These are phyloP conservation scores for Dicrurus megarhynchus DNA, from an alignment of 2,113 vertebrate genomes.

Conservation along the genomic window DNA sequence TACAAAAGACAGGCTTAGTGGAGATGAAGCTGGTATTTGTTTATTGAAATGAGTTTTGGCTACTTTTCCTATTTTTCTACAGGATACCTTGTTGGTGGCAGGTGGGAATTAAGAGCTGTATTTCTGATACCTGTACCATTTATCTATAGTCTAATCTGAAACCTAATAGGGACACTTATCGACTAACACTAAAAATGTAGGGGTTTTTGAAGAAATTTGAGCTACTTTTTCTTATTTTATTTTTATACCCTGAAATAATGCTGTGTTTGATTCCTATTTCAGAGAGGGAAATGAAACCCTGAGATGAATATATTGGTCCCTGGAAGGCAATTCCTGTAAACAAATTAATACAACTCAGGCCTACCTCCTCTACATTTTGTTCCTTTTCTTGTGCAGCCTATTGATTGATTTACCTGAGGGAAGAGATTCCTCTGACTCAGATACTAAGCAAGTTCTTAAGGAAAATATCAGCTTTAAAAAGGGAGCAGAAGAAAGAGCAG, in stretches of 20 bases:
- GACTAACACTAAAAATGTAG: background rate
- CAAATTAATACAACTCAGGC: constrained; percentile 67
- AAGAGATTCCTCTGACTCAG: constrained; percentile 76
- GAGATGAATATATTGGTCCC: constrained; percentile 29
- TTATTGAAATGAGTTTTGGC: constrained; percentile 68
- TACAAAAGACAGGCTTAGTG: constrained; percentile 63
- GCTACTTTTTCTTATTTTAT: constrained; percentile 27
- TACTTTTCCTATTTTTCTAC: constrained; percentile 61
- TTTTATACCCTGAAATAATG: constrained; percentile 45
- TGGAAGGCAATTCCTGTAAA: constrained; percentile 56
- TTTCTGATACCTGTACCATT: constrained; percentile 40
- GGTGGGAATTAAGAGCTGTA: constrained; percentile 43
- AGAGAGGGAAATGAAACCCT: constrained; percentile 33
- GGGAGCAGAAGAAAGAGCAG: constrained; percentile 69
- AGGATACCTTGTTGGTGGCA: constrained; percentile 48
- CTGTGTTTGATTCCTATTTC: constrained; percentile 47
- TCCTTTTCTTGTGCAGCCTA: constrained; percentile 65
- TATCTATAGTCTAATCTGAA: constrained; percentile 25
- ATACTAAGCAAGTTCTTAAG: constrained; percentile 74
- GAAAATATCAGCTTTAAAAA: constrained; percentile 77
- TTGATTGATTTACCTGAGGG: constrained; percentile 80
- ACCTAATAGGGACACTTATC: constrained; percentile 13
- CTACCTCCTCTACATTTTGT: constrained; percentile 59
- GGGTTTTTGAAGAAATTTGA: background rate
- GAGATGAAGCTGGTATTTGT: constrained; percentile 70